These are phyloP conservation scores for Rhinichthys klamathensis DNA, from an alignment of 2,113 vertebrate genomes.

Conservation along the genomic window DNA sequence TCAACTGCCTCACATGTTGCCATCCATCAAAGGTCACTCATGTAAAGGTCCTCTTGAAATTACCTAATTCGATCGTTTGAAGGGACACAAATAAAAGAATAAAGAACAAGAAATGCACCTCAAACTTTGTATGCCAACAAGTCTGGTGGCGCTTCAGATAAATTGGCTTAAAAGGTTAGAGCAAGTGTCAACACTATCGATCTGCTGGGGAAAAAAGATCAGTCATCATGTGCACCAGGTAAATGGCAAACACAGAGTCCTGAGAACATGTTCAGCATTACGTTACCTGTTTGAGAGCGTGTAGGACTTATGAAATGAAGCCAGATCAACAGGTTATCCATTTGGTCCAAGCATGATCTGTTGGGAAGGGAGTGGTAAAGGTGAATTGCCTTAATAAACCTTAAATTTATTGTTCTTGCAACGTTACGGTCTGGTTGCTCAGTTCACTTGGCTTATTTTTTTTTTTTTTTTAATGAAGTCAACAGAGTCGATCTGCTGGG, in stretches of 20 bases:
- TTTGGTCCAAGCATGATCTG: neutral
- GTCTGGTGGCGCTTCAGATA: slow-evolving; percentile 45
- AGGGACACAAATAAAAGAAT: rapidly evolving
- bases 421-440: slow-evolving; percentile 18
- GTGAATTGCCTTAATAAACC: neutral
- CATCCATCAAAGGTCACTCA: too few species aligned
- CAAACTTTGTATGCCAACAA: neutral
- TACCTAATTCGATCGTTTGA: neutral
- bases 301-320: neutral
- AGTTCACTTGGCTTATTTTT: slow-evolving; percentile 53
- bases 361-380: neutral
- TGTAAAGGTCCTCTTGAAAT: neutral
- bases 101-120: neutral
- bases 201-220: slow-evolving; percentile 43
- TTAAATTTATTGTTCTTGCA: too few species aligned
- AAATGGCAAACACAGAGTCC: too few species aligned
- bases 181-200: slow-evolving; percentile 60
- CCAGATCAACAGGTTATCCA: too few species aligned
- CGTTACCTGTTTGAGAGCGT: too few species aligned
- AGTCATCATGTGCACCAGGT: too few species aligned
- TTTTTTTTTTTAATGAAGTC: neutral
- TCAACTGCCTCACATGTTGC: neutral
- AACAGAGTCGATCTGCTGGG: slow-evolving; percentile 64
- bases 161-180: slow-evolving; percentile 58
- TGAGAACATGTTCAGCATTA: too few species aligned